phyloP scores from a whole-genome alignment of 2,113 vertebrate genomes.

The Trichomycterus rosablanca region DNA sequence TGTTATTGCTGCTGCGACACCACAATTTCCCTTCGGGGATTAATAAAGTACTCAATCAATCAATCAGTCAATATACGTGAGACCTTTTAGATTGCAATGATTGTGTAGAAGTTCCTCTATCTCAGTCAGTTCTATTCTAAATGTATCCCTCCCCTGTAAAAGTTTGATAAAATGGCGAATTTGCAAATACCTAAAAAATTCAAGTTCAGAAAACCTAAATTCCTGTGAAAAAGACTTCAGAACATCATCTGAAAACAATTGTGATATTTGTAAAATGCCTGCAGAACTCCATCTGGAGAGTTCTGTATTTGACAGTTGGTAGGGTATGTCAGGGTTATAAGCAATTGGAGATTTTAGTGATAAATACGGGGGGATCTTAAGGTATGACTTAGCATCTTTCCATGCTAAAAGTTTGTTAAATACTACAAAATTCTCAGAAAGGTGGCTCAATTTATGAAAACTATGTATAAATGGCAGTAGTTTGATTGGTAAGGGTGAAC shows the following conservation, averaged over 20 bases:
- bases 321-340: neutral
- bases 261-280: neutral
- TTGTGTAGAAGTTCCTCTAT: too few species aligned
- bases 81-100: too few species aligned
- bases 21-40: too few species aligned
- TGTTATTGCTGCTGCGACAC: too few species aligned
- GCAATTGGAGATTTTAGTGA: too few species aligned
- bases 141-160: too few species aligned
- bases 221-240: neutral
- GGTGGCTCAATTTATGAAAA: neutral
- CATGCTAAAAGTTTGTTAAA: neutral
- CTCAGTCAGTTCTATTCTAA: too few species aligned
- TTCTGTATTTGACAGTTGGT: neutral
- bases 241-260: neutral
- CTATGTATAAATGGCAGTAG: neutral
- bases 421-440: neutral
- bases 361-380: neutral
- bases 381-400: neutral
- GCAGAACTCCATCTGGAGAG: neutral
- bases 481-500: neutral
- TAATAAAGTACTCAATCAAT: too few species aligned
- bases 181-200: neutral
- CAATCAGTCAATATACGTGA: too few species aligned
- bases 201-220: neutral
- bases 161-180: neutral